Conservation (phyloP, 1,140 invertebrate species). For the Anthonomus grandis region DNA sequence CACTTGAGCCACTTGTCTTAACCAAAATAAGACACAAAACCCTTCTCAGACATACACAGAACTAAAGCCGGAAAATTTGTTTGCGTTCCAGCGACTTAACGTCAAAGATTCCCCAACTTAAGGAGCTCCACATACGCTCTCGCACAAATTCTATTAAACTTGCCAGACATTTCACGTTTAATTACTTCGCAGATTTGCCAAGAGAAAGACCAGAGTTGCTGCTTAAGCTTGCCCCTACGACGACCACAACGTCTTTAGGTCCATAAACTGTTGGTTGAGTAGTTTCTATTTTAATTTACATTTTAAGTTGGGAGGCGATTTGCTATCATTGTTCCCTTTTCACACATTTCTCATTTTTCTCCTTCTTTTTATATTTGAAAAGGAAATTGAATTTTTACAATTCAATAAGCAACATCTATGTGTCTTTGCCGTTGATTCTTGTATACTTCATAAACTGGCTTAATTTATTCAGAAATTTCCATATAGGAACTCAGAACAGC, state of each 20-base stretch:
- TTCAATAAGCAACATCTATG: conserved; percentile 16
- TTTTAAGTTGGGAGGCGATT: no score
- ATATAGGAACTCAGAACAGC: no score
- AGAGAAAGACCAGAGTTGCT: conserved; percentile 21
- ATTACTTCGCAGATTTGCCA: conserved; percentile 25
- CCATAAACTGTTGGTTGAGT: conserved; percentile 17
- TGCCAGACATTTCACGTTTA: conserved; percentile 26
- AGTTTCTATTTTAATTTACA: no score
- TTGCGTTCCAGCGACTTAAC: background rate
- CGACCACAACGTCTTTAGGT: conserved; percentile 1
- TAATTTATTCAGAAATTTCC: no score
- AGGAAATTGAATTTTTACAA: conserved; percentile 20
- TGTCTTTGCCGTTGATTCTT: conserved; percentile 9
- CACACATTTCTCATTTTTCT: no score
- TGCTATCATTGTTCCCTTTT: no score
- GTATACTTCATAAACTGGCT: conserved; percentile 14
- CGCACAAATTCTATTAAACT: conserved; percentile 22
- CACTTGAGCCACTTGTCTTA: no score
- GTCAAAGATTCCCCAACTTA: background rate
- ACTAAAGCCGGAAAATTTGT: conserved; percentile 4
- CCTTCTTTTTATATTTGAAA: background rate
- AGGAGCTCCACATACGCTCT: conserved; percentile 1
- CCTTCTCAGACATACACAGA: no score
- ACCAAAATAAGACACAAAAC: no score
- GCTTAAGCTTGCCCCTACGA: no score